Conservation (phyloP, 2,113 vertebrate genomes). For the Thinocorus orbignyianus region DNA sequence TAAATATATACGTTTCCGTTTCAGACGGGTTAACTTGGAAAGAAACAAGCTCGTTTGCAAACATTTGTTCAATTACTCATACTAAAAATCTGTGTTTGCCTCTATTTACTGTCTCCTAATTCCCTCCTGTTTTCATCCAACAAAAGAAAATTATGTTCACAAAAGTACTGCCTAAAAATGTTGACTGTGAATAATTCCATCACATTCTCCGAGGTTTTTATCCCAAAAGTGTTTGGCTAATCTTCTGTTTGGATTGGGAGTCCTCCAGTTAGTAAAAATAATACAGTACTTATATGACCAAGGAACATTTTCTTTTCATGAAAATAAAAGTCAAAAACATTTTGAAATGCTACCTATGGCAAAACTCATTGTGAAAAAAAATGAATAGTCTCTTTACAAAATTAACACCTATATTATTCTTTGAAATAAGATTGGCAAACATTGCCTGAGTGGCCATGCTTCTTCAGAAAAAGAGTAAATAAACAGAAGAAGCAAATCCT, state of each 20-base stretch:
- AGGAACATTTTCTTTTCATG: not conserved
- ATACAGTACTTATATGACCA: not conserved
- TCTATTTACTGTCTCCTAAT: not conserved
- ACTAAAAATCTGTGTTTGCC: not conserved
- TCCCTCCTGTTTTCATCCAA: not conserved
- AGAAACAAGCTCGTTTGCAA: not conserved
- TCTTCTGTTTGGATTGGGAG: constrained; percentile 12
- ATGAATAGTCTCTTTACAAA: not conserved
- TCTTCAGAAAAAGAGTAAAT: not conserved
- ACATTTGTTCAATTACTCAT: not conserved
- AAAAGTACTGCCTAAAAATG: not conserved
- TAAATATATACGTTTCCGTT: not conserved
- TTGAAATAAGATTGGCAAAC: not conserved
- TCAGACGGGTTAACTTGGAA: not conserved
- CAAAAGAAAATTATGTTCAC: not conserved
- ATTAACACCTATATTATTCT: not conserved
- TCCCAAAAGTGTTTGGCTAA: not conserved
- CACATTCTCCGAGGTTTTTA: not conserved
- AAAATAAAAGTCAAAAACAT: not conserved
- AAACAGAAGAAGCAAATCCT: not conserved
- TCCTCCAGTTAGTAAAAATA: constrained; percentile 17
- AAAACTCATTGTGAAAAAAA: not conserved
- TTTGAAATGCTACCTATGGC: not conserved
- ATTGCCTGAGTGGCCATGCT: not conserved
- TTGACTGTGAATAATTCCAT: not conserved